Base-by-base conservation (phyloP, 37 sponge, comb jelly and placozoan genomes). In the Beroe forskalii region DNA sequence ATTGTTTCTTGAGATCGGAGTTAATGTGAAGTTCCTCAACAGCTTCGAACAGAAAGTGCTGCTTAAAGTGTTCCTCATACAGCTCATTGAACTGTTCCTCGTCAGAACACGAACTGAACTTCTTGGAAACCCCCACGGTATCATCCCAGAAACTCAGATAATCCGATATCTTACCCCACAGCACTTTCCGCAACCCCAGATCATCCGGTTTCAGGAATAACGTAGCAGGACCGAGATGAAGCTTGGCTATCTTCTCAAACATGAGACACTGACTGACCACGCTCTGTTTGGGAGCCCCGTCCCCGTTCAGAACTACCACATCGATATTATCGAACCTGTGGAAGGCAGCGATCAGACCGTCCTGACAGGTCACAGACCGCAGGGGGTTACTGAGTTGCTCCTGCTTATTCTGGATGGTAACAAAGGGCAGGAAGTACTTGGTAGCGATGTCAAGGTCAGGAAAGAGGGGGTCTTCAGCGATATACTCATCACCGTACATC, bases 21-120 rank as follows among this genome's bases (percentile, higher is more conserved):
- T 80, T 80, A 43, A 80, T 44, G 48, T 80, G 86, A 12, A 80
- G 86, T 24, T 80, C 86, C 48, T 80, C 86, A 8, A 80, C 55
- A 1, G 55, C 86, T 80, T 80, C 25, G 30, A 80, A 80, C 3
- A 80, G 86, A 25, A 80, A 80, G 30, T 44, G 44, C 27, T 41
- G 86, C 55, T 80, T 41, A 48, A 80, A 80, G 27, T 80, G 12
- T 6, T 80, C 86, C 48, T 80, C 86, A 24, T 42, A 80, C 55
- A 38, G 28, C 27, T 38, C 40, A 1, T 38, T 22, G 27, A 80
- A 80, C 9, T 44, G 19, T 23, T 17, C 27, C 2, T 44, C 55
- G 27, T 80, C 86, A 30, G 19, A 3, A 44, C 55, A 44, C 20
- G 66, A 4, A 20, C 27, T 2, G 30, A 33, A 80, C 42, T 80